These are phyloP conservation scores for Tachina lurida DNA, from an alignment of 2,888 invertebrate species.

Conservation along the genomic window DNA sequence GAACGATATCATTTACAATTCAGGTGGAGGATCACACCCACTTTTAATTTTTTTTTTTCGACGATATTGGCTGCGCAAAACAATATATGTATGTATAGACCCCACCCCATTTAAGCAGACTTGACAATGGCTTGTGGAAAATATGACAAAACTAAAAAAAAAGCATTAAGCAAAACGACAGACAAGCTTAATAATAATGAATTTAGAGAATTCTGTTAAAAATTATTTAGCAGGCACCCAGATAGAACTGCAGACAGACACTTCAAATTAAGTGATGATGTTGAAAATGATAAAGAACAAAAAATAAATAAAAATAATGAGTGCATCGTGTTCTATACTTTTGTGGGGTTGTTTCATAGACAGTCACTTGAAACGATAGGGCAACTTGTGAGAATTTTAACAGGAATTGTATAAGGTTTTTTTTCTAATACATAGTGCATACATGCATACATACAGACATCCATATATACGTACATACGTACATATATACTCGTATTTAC, in stretches of 20 bases:
- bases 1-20: slow-evolving; percentile 31
- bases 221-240: slow-evolving; percentile 46
- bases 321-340: slow-evolving; percentile 2
- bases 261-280: slow-evolving; percentile 44
- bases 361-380: background rate
- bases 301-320: slow-evolving; percentile 39
- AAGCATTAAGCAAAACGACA: slow-evolving; percentile 50
- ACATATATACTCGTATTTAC: too few relatives aligned
- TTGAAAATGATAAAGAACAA: slow-evolving; percentile 32
- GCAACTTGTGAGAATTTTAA: background rate
- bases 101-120: slow-evolving; percentile 63
- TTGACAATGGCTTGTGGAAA: slow-evolving; percentile 45
- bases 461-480: too few relatives aligned
- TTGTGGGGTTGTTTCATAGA: slow-evolving; percentile 36
- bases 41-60: slow-evolving; percentile 28
- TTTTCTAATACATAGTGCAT: too few relatives aligned
- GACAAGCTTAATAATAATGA: slow-evolving; percentile 67
- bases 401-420: too few relatives aligned
- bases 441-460: too few relatives aligned
- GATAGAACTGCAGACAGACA: slow-evolving; percentile 30
- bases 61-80: slow-evolving; percentile 31
- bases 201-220: slow-evolving; percentile 56
- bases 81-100: too few relatives aligned
- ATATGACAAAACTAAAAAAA: slow-evolving; percentile 26
- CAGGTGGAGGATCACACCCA: slow-evolving; percentile 70